These are phyloP conservation scores for Myrmecophaga tridactyla DNA, from an alignment of 2,113 vertebrate genomes.

Conservation along the genomic window DNA sequence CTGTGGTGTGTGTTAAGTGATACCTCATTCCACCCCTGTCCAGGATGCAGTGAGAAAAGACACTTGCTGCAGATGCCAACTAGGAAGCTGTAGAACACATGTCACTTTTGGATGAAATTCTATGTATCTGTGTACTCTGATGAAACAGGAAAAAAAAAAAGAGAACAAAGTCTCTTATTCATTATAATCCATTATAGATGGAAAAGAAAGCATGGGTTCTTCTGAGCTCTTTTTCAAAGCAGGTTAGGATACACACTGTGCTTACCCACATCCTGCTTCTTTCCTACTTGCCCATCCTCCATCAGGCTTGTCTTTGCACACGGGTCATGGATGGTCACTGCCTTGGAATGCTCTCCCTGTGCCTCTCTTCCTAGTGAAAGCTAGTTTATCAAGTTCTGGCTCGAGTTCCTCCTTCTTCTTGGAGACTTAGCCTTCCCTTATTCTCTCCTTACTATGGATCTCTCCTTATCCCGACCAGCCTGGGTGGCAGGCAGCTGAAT, in stretches of 20 bases:
- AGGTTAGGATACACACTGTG: background rate
- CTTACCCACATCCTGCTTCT: background rate
- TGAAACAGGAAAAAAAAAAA: background rate
- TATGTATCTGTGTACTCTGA: background rate
- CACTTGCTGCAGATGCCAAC: background rate
- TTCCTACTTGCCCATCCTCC: background rate
- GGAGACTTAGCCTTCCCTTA: background rate
- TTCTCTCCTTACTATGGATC: background rate
- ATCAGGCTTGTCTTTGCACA: background rate
- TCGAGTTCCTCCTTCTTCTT: background rate
- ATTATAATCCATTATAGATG: background rate
- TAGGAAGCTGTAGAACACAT: background rate
- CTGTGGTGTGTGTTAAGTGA: background rate
- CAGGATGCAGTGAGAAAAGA: background rate
- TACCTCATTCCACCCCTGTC: background rate
- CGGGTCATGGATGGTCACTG: background rate
- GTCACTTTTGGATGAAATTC: constrained; percentile 12
- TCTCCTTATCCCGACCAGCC: background rate
- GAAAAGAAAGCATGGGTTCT: background rate
- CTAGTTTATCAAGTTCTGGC: background rate
- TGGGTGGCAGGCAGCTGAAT: background rate
- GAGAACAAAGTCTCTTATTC: constrained; percentile 31
- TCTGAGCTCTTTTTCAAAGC: background rate
- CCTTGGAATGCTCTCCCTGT: background rate
- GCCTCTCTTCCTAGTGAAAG: background rate